Base-by-base conservation (phyloP, 2,113 vertebrate genomes). In the Phalacrocorax pelagicus region DNA sequence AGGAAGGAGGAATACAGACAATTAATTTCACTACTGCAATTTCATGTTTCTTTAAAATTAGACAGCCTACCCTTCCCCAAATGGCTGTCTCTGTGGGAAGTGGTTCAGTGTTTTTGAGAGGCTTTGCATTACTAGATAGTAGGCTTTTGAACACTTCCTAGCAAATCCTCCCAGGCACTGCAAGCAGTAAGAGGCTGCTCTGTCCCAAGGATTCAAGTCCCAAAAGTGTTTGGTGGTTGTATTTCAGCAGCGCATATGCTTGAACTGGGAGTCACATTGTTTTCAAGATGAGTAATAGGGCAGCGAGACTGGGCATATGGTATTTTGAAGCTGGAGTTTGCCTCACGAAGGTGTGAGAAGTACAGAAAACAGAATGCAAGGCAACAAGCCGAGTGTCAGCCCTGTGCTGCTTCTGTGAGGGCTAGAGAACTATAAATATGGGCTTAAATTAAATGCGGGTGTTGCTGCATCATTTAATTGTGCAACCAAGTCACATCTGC, bases 11-110 rank as follows among this genome's bases (percentile, higher is more conserved):
- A 92, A 84, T 66, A 95, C 30, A 85, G 90, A 62, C 95, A 91
- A 96, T 94, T 89, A 89, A 93, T 92, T 87, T 97, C 67, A 51
- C 66, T 85, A 63, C 66, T 94, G 70, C 54, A 65, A 66, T 89
- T 89, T 82, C 49, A 30, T 66, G 46, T 94, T 91, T 85, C 84
- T 88, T 81, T 92, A n/a, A 44, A 92, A 36, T 61, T 38, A 63
- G 69, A 71, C 40, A 86, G 54, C 66, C 49, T n/a, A 54, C 70
- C 73, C 27, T 94, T 89, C 59, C 29, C 67, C 9, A 5, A 40
- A 69, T 0, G 1, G 6, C 66, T 94, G n/a, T 78, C 24, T 90
- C 77, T 75, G 58, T 61, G 81, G 74, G 78, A 94, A 94, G 72
- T 36, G 42, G 70, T 84, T 94, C 72, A 40, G 75, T 59, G 72